Base-by-base conservation (phyloP, 2,113 vertebrate species). In the Pheucticus melanocephalus region DNA sequence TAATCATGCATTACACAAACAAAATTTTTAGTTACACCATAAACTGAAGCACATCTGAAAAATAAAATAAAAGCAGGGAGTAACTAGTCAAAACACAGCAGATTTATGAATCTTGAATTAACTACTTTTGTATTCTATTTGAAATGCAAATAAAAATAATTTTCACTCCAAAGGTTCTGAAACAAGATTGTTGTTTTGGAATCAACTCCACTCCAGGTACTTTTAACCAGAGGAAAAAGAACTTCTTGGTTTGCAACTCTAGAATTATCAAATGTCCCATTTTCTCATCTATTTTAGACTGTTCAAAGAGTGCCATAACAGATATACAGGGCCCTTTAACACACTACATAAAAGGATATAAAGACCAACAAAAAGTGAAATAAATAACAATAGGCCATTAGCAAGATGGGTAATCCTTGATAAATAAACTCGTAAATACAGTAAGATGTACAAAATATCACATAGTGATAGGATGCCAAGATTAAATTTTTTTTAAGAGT, bases 1-100 rank as follows among this genome's bases (percentile, higher is more conserved):
- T 99, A 99, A 98, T 98, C 99, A 99, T 99, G 99, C 99, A 99
- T 98, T 99, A 99, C 98, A 99, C 98, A 99, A 99, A 99, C 98
- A 98, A 98, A 98, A 98, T 97, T 92, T 98, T 98, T 98, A 98
- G 98, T 98, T 98, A 99, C 98, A 98, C 97, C 97, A 98, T 98
- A 98, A 98, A 98, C 97, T 97, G 98, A 98, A 98, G 98, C 98
- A 98, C 97, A 96, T 98, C 96, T 98, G 97, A 97, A 97, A 97
- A 98, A 83, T 92, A 97, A 97, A 98, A 97, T 96, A 97, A 98
- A 98, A 97, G 97, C 90, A 97, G 97, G 98, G 98, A 97, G 84
- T 97, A 98, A 98, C 98, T 95, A 96, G 96, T 98, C 91, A 98
- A 98, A 98, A 98, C 97, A 98, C 97, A 97, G 97, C 97, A 98